Base-by-base conservation (phyloP, 2,113 vertebrate species). In the Corythaeola cristata region DNA sequence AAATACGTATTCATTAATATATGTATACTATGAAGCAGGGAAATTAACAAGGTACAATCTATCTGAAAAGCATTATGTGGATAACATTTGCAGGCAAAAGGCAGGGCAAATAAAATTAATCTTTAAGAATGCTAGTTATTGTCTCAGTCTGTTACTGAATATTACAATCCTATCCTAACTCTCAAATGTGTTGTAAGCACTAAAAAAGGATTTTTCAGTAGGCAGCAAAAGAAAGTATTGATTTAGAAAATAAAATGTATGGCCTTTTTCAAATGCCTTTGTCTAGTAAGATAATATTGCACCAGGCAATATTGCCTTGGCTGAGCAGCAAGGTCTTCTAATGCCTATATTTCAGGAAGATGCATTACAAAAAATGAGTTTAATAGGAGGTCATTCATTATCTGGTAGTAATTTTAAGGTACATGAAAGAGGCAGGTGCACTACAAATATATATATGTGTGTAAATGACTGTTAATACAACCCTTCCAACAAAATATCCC, bases 191-290 rank as follows among this genome's bases (percentile, higher is more conserved):
- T 90, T 88, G 77, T 96, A 95, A 97, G 90, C 39, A 87, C 55
- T 91, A 90, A 81, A 78, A n/a, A 78, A 85, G 63, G 79, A 69
- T 93, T 96, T 97, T 96, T 88, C 88, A 90, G 53, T 86, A 96
- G 82, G 78, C 91, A 94, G 63, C 53, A 84, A 86, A 94, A 94
- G 88, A 94, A 94, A 97, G 49, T 92, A 98, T 96, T 95, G 95
- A 96, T 97, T 97, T 97, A 96, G 66, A 93, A 98, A 96, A 88
- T 92, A 96, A 97, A 97, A 90, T 68, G 17, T 77, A 96, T 93
- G 96, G 85, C 84, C 84, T 96, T 97, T 90, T 89, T 73, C 89
- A 95, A 93, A 77, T 85, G 85, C 90, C 75, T 98, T 97, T 97
- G 91, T 97, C 96, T 97, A 92, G 76, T 59, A 93, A 92, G 49